Evolutionary conservation across 2,888 invertebrate species (phyloP).

Genomic region (Drosophila colorata): DNA sequence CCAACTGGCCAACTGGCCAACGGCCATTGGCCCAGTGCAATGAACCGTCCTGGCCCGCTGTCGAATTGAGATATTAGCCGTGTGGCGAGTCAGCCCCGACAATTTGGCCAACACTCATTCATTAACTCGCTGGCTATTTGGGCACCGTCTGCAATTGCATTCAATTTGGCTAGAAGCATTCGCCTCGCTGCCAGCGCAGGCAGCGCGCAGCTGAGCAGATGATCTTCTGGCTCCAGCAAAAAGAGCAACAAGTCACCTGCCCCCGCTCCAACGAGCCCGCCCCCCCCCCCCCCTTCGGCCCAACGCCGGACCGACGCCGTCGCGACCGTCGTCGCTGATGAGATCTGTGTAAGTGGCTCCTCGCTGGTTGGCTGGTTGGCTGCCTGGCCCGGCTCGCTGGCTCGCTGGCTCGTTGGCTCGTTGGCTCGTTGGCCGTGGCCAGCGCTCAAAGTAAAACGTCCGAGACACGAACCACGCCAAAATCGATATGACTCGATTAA

Average conservation of each 20-base stretch:
- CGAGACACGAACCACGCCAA: slow-evolving; percentile 76
- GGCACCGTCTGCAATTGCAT: slow-evolving; percentile 68
- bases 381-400: slow-evolving; percentile 7
- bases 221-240: slow-evolving; percentile 23
- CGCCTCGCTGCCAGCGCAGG: slow-evolving; percentile 17
- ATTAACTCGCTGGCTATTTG: slow-evolving; percentile 65
- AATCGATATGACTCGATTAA: slow-evolving; percentile 81
- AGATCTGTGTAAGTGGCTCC: slow-evolving; percentile 68
- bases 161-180: slow-evolving; percentile 73
- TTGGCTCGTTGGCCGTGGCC: slow-evolving; percentile 29
- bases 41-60: slow-evolving; percentile 47
- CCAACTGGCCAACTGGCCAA: slow-evolving; percentile 3
- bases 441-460: slow-evolving; percentile 68
- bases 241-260: slow-evolving; percentile 3
- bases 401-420: slow-evolving; percentile 2
- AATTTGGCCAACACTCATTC: slow-evolving; percentile 80
- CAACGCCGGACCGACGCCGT: slow-evolving; percentile 31
- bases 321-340: slow-evolving; percentile 56
- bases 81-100: slow-evolving; percentile 37
- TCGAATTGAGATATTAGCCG: slow-evolving; percentile 77
- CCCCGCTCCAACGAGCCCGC: background rate
- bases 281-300: background rate
- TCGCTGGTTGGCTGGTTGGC: slow-evolving; percentile 36
- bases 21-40: slow-evolving; percentile 54
- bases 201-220: slow-evolving; percentile 11